Percentiles rank a stretch among this genome's conserved stretches.
Evolutionary conservation across 30 jellyfish, hydroid and myxozoan genomes (phyloP).

Genomic region (Aurelia aurita): DNA sequence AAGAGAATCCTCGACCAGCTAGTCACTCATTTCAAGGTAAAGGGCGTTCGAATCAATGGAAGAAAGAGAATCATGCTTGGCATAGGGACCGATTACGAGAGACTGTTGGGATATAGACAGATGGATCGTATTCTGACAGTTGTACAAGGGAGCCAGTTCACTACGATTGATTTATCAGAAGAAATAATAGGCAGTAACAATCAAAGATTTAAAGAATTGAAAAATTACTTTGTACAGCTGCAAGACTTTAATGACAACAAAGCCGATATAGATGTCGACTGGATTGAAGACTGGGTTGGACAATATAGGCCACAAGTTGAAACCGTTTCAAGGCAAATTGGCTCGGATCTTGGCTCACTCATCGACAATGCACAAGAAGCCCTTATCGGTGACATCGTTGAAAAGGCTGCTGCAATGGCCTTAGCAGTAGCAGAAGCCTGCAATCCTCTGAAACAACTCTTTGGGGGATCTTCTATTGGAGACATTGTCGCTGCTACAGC

Average conservation of each 20-base stretch:
- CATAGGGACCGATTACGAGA: slow-evolving; percentile 25
- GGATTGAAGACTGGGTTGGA: slow-evolving; percentile 12
- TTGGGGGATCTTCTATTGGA: slow-evolving; percentile 42
- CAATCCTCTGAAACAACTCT: slow-evolving; percentile 40
- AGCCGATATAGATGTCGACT: slow-evolving; percentile 45
- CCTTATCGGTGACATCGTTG: slow-evolving; percentile 30
- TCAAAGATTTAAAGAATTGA: slow-evolving; percentile 41
- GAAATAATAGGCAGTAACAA: slow-evolving; percentile 31
- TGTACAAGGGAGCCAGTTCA: slow-evolving; percentile 33
- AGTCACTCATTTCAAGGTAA: slow-evolving; percentile 20
- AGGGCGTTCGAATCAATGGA: slow-evolving; percentile 19
- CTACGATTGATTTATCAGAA: slow-evolving; percentile 15
- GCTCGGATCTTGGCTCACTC: slow-evolving; percentile 5
- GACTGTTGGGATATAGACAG: slow-evolving; percentile 13
- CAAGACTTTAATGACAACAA: slow-evolving; percentile 28
- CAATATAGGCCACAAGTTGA: background rate
- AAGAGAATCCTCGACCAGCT: slow-evolving; percentile 32
- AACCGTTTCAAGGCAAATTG: background rate
- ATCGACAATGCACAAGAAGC: slow-evolving; percentile 18
- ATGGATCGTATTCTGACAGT: slow-evolving; percentile 35
- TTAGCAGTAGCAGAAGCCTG: slow-evolving; percentile 64
- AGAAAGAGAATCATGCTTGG: slow-evolving; percentile 31
- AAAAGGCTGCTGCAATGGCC: slow-evolving; percentile 16
- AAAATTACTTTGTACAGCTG: slow-evolving; percentile 46
- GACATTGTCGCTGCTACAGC: slow-evolving; percentile 36